Evolutionary conservation across 2,797 vertebrate species (phyloP), one percentile per base, ranked within the genome.

Genomic region (Varecia variegata): DNA sequence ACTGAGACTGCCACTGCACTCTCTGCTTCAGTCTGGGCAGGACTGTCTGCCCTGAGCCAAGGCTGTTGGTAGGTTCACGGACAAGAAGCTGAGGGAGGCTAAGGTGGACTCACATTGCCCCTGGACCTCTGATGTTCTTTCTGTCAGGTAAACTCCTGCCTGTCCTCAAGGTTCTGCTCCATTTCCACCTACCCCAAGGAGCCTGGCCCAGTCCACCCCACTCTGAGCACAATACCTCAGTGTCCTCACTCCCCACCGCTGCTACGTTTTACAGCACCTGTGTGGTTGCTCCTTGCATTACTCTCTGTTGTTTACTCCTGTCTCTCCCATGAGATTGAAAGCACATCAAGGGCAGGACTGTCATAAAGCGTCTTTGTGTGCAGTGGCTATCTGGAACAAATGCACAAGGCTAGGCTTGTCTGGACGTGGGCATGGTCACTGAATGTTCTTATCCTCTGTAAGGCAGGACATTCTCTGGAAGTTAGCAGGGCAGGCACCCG

Each of bases 351-450:
- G 90, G 54, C 79, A 90, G 81, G 50, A 15, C 83, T 40, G 2
- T 62, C 93, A 85, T 60, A 94, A 85, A 96, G 96, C 94, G 80
- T 80, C 83, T 95, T 80, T 95, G 90, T 93, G 83, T 60, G 50
- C 70, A 9, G 45, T 30, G 56, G 56, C 56, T 68, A 3, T 9
- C 25, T 10, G 62, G 60, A 38, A 21, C 2, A 3, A 73, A 70
- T 2, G n/a, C 90, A 93, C 92, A 96, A 95, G 90, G 85, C 83
- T 74, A 12, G 77, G 77, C 54, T 74, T 95, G 90, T 95, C 67
- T 88, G 82, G 27, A 85, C 74, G 13, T 7, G 0, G 95, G 38
- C 58, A 14, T 6, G 18, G 73, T 71, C 77, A 65, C 88, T 60
- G 76, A 68, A 23, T 35, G 21, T 67, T 92, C 83, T 79, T 30